Evolutionary conservation across 2,797 vertebrate genomes (phyloP), one percentile per base, ranked within the genome.

Genomic region (Hoplostethus atlanticus): DNA sequence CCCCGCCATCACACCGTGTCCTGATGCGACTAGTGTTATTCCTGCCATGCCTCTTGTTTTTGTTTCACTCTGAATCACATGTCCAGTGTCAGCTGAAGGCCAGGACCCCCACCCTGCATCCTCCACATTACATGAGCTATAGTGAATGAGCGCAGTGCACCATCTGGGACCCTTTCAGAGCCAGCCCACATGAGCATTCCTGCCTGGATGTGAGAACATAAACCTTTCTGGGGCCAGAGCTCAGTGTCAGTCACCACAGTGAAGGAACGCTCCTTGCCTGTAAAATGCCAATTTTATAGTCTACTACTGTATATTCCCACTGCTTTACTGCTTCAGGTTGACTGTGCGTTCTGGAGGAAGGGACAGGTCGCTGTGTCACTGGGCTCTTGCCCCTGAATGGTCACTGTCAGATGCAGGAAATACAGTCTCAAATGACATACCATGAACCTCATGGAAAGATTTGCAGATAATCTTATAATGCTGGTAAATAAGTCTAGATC

Each of bases 401-500:
- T 59, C 44, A 28, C 28, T 28, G n/a, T 55, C 31, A 38, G 31
- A 34, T 10, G 40, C 25, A 60, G 65, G 42, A 68, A 67, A 73
- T 51, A 62, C 63, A 25, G 28, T 28, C n/a, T 10, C 6, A 31
- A 51, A 6, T 60, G 38, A 9, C 0, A 40, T 58, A 58, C 56
- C 7, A 42, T 11, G 40, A 57, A 64, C 28, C 55, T 58, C 46
- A 58, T 60, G 17, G 17, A 56, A 64, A 54, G 13, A 25, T 34
- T 58, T n/a, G 1, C 15, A 58, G 10, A 52, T 58, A 4, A 17
- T 47, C 25, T 52, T 16, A 30, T 53, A 51, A 21, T 36, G 56
- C 34, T 30, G 65, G 76, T 77, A 68, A 42, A 74, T 80, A 68
- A 10, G 38, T 58, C 13, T 47, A 60, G 68, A 62, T 58, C 59